Evolutionary conservation across 2,888 invertebrate species (phyloP), one percentile per base, ranked within the genome.

Genomic region (Cataglyphis rosenhaueri): DNA sequence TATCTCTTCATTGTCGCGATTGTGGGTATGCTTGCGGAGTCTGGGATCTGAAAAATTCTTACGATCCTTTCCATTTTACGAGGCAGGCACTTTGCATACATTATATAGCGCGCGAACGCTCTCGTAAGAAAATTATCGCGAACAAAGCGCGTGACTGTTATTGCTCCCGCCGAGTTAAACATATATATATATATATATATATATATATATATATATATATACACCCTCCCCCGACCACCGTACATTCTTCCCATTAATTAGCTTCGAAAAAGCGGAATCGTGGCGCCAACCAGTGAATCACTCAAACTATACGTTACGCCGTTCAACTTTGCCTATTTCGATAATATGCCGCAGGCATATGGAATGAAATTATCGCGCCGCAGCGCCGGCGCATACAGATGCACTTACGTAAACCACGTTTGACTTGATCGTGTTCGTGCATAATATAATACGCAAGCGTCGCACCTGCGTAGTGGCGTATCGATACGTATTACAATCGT

Each of bases 201-300:
- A 32, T 6, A 61, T 74, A 68, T 5, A 32, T 32, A 61, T 74
- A 68, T 5, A 32, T 32, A 32, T 32, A 32, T 32, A 6, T 32
- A 32, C 62, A 83, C 62, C 81, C 81, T 64, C 70, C 79, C 85
- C 79, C 85, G 57, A 65, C 75, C 38, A 64, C 38, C 64, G 41
- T 76, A 86, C 86, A 82, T 84, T 88, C 82, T 84, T 85, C 76
- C 84, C 75, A 83, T 86, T 84, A 85, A 89, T 88, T 84, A 86
- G 84, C 88, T 78, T 85, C 88, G 89, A 88, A 85, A 86, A 86
- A 85, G 89, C 89, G 84, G 89, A 89, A 89, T 89, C 89, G 32
- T 83, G 89, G 89, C 89, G 89, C 89, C 89, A 81, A 85, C 65
- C 48, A 62, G 86, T 87, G 89, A 89, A 86, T 89, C 87, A 84